A percentile compares a stretch with the other conserved stretches of the same genome.
Evolutionary conservation across 2,113 vertebrate genomes (phyloP).

Genomic region (Rhizomys pruinosus): DNA sequence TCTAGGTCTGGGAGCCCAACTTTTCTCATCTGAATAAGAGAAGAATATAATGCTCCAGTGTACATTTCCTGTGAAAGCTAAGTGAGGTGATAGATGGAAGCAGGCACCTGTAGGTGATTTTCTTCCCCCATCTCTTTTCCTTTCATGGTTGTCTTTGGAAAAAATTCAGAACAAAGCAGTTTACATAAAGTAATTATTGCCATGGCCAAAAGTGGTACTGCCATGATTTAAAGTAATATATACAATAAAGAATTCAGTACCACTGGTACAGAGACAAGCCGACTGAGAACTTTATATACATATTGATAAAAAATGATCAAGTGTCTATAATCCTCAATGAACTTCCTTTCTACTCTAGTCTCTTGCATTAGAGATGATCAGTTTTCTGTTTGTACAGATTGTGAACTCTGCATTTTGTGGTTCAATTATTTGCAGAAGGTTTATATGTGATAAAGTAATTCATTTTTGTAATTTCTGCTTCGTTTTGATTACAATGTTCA

Average conservation of each 20-base stretch:
- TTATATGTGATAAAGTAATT: constrained; percentile 70
- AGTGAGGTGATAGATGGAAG: not conserved
- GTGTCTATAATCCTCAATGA: not conserved
- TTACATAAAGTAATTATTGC: not conserved
- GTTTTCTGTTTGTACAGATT: constrained; percentile 15
- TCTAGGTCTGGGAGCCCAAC: not conserved
- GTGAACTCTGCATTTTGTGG: constrained; percentile 75
- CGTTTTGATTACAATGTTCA: constrained; percentile 55
- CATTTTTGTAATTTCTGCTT: constrained; percentile 76
- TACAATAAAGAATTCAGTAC: constrained; percentile 46
- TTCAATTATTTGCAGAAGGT: constrained; percentile 76
- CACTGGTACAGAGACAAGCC: constrained; percentile 29
- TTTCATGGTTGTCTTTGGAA: not conserved
- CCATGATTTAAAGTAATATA: constrained; percentile 67
- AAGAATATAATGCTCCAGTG: not conserved
- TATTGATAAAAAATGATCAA: not conserved
- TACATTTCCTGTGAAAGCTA: not conserved
- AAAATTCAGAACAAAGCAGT: not conserved
- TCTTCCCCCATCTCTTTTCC: not conserved
- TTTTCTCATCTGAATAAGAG: not conserved
- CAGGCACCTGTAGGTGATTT: not conserved
- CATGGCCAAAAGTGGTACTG: not conserved
- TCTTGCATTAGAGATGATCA: constrained; percentile 74
- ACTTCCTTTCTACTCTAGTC: constrained; percentile 45
- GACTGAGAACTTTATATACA: not conserved